Evolutionary conservation across 2,888 invertebrate species (phyloP), one percentile per base, ranked within the genome.

Genomic region (Cheilosia pagana): DNA sequence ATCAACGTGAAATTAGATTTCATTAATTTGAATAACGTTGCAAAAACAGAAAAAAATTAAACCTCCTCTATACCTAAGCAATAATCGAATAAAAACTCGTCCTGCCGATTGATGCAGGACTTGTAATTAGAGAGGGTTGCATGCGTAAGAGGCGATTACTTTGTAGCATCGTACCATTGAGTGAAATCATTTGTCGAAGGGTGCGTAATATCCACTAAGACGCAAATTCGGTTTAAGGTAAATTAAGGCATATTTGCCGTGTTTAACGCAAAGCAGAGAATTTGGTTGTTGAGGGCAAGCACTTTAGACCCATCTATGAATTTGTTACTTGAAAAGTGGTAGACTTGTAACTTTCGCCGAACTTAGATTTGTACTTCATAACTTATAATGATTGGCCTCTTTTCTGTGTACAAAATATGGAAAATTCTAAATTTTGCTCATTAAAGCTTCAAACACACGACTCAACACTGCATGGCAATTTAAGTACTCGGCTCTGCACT

Each of bases 31-130:
- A 72, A 72, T 72, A 43, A 65, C 78, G 59, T 14, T 43, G 43
- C 14, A 65, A 71, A 8, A 8, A 7, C 16, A 59, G 52, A 28
- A 14, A 41, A 48, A 76, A 53, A 31, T 12, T 12, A 12, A 35
- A 35, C 8, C 45, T 7, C 35, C 19, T 53, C 43, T 70, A 68
- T 63, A 35, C 7, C 48, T 21, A 55, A 63, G 57, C 75, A 52
- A 63, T 76, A 81, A 81, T 81, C 81, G 59, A 76, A 81, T 65
- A 48, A 52, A 71, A 76, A 23, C 57, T 31, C 53, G 55, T 81
- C 59, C 53, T 50, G 28, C 10, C 59, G 63, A 59, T 70, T 76
- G 52, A 45, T 65, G 70, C 45, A 50, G 19, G 45, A 16, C 16
- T 45, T 45, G 8, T 10, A 28, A 45, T 8, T 65, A 70, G 28